Evolutionary conservation across 2,888 invertebrate species (phyloP).

Genomic region (Aelia acuminata): DNA sequence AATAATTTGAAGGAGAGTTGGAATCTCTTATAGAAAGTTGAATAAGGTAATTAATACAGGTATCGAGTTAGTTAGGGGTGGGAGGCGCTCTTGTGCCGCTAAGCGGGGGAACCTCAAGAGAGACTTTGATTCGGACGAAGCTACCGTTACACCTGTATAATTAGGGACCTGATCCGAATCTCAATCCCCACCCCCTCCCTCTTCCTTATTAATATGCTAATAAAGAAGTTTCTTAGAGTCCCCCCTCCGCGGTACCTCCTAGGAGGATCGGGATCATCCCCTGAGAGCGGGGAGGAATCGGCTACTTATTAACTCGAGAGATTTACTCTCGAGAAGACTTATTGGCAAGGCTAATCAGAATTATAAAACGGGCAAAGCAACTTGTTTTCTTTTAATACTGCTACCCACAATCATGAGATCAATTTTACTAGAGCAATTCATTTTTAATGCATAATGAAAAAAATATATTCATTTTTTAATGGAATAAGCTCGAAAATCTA

Average conservation of each 20-base stretch:
- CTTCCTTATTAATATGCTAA: constrained; percentile 57
- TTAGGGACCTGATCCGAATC: constrained; percentile 56
- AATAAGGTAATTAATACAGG: constrained; percentile 7
- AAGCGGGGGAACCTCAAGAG: neutral
- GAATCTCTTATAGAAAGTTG: neutral
- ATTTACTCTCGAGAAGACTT: constrained; percentile 20
- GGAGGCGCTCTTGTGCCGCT: neutral
- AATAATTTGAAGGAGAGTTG: constrained; percentile 35
- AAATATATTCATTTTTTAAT: too few relatives aligned
- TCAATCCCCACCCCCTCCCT: neutral
- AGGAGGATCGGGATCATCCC: constrained; percentile 5
- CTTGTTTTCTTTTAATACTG: constrained; percentile 29
- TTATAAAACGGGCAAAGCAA: neutral
- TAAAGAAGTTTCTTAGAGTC: constrained; percentile 56
- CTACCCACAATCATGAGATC: neutral
- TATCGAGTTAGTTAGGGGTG: constrained; percentile 41
- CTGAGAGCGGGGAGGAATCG: constrained; percentile 15
- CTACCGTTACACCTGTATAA: constrained; percentile 59
- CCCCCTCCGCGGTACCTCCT: neutral
- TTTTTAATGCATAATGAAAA: too few relatives aligned
- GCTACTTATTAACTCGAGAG: constrained; percentile 46
- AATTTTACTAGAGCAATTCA: neutral
- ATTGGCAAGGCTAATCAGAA: constrained; percentile 32
- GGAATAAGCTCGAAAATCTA: too few relatives aligned
- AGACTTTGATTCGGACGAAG: constrained; percentile 33